Conservation (phyloP, 37 sponge, comb jelly and placozoan genomes). For the Amphimedon queenslandica region DNA sequence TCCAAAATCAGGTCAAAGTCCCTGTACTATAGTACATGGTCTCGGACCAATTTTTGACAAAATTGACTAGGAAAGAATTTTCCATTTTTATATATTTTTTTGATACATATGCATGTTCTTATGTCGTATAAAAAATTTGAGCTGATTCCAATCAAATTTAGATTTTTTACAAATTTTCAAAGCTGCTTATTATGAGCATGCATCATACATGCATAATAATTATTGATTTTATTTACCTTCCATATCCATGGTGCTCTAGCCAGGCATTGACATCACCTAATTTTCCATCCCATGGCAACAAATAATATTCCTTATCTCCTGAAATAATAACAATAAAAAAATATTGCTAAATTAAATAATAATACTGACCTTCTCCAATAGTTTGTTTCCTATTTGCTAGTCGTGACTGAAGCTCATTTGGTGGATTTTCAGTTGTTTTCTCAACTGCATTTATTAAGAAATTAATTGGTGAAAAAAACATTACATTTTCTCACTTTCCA, state of each 20-base stretch:
- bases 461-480: no score
- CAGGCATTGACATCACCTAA: conserved; percentile 27
- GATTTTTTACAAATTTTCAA: no score
- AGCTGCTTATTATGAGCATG: background rate
- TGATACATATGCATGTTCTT: no score
- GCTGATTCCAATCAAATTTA: no score
- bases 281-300: conserved; percentile 51
- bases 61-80: no score
- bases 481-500: conserved; percentile 30
- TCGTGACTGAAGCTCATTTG: conserved; percentile 18
- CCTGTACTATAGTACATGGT: no score
- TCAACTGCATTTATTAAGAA: no score
- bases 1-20: no score
- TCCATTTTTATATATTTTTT: no score
- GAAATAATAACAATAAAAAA: background rate
- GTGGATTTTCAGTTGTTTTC: background rate
- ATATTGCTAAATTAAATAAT: background rate
- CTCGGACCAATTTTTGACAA: no score
- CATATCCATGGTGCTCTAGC: conserved; percentile 48
- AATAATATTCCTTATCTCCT: background rate
- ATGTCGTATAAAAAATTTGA: no score
- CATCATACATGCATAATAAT: background rate
- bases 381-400: conserved; percentile 14
- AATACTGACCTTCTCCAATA: background rate
- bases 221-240: conserved; percentile 14